phyloP scores from a whole-genome alignment of 2,888 invertebrate species.

The Pachliopta kotzebuea region DNA sequence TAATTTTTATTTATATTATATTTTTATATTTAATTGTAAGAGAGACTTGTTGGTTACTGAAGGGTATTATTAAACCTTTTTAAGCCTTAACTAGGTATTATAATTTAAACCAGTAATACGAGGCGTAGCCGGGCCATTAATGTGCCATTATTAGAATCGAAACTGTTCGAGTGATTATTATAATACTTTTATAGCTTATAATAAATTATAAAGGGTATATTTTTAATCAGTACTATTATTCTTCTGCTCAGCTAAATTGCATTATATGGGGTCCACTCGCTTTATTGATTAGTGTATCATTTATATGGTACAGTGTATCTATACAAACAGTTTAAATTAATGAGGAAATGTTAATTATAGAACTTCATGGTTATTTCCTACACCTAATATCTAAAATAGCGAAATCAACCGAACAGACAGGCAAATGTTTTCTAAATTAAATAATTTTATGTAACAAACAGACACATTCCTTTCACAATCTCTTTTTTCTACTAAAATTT shows the following conservation, averaged over 20 bases:
- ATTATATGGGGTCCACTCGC: neutral
- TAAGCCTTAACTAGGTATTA: neutral
- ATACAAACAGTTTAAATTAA: no score
- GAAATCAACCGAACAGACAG: no score
- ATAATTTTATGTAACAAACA: no score
- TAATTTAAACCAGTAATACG: slow-evolving; percentile 1
- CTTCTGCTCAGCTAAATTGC: neutral
- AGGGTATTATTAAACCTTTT: neutral
- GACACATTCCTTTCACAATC: no score
- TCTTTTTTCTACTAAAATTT: no score
- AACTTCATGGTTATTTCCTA: no score
- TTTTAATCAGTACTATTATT: neutral
- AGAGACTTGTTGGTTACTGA: neutral
- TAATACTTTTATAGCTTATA: neutral
- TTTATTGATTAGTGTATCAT: no score
- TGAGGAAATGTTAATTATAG: no score
- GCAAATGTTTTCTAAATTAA: no score
- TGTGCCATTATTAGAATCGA: slow-evolving; percentile 1
- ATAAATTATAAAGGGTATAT: neutral
- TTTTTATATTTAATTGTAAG: neutral
- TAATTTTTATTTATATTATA: neutral
- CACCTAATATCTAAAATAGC: no score
- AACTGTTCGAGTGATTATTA: neutral
- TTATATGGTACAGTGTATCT: no score
- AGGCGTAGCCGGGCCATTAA: neutral